These are phyloP conservation scores for Alauda arvensis DNA, from an alignment of 2,797 vertebrate genomes.

Conservation along the genomic window DNA sequence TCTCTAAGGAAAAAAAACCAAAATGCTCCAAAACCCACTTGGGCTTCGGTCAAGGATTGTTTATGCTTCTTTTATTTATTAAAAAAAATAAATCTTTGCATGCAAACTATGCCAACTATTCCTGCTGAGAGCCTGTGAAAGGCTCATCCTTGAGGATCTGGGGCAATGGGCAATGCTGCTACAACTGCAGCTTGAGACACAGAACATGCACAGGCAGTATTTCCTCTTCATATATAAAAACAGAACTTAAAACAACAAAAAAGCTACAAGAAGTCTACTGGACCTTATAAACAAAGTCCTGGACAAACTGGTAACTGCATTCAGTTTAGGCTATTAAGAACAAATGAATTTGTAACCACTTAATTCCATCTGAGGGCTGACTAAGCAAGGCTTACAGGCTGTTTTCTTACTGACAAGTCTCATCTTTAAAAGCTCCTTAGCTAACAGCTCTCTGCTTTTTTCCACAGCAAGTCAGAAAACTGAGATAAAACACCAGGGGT, in stretches of 20 bases:
- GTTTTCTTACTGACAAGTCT: background rate
- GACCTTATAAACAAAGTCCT: background rate
- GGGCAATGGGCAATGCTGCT: accelerated
- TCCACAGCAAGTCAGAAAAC: background rate
- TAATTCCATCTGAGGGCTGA: background rate
- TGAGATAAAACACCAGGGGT: background rate
- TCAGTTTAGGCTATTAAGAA: background rate
- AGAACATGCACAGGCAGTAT: accelerated
- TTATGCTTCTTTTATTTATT: background rate
- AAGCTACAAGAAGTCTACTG: background rate
- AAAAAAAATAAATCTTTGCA: background rate
- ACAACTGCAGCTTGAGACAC: background rate
- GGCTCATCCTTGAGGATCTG: background rate
- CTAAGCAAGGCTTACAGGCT: background rate
- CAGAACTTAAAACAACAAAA: background rate
- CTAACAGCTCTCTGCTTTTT: background rate
- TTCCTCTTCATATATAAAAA: background rate
- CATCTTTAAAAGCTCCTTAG: background rate
- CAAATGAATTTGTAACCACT: background rate
- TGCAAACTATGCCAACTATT: background rate
- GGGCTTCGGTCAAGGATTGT: background rate
- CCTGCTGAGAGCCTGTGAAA: background rate
- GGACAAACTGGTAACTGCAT: background rate
- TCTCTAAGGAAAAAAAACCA: background rate
- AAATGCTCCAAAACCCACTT: background rate